These are phyloP conservation scores for Tetramorium bicarinatum DNA, from an alignment of 2,888 invertebrate species.

Conservation along the genomic window DNA sequence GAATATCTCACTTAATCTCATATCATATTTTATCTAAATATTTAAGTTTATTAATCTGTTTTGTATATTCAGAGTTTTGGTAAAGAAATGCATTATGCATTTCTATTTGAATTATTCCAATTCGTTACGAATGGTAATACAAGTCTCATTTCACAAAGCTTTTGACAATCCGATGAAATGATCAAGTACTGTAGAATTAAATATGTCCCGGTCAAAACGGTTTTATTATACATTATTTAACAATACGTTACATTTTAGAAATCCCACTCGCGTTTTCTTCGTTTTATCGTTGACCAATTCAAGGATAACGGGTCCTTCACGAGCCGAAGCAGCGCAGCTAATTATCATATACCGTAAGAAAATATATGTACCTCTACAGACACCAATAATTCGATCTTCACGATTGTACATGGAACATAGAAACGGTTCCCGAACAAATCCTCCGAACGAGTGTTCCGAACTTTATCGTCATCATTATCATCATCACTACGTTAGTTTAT, in stretches of 20 bases:
- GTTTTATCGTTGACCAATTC: conserved; percentile 64
- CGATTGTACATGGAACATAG: conserved; percentile 71
- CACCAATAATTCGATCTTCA: conserved; percentile 75
- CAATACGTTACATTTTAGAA: background rate
- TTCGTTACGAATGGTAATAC: background rate
- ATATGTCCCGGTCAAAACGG: background rate
- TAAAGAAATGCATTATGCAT: background rate
- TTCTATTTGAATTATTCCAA: conserved; percentile 2
- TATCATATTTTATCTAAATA: conserved; percentile 22
- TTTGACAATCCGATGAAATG: background rate
- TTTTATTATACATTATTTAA: conserved; percentile 28
- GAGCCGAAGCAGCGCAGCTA: conserved; percentile 75
- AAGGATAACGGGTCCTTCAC: conserved; percentile 71
- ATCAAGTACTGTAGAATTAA: background rate
- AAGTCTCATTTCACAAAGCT: background rate
- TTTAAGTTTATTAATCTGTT: conserved; percentile 1
- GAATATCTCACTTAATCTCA: background rate
- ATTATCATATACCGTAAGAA: conserved; percentile 75
- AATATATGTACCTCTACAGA: conserved; percentile 78
- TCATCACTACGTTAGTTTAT: conserved; percentile 53
- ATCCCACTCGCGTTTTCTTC: background rate
- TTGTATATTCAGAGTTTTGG: background rate
- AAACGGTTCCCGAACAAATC: conserved; percentile 65
- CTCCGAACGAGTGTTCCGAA: conserved; percentile 47
- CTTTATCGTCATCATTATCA: conserved; percentile 28